phyloP scores from a whole-genome alignment of 2,888 invertebrate species.

The Gordius sp. region DNA sequence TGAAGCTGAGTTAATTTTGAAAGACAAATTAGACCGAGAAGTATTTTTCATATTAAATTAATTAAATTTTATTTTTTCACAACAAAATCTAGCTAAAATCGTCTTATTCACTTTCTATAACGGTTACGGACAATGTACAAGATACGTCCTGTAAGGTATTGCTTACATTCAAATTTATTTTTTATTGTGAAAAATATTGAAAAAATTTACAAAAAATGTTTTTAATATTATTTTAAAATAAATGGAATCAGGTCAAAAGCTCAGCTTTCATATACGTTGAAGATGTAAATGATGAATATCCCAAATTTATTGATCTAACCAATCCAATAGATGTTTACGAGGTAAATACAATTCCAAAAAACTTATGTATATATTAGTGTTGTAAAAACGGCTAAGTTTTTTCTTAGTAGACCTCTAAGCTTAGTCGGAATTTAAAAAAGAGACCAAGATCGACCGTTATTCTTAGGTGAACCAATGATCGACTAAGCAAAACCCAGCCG shows the following conservation, averaged over 20 bases:
- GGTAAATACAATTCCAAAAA: neutral
- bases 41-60: neutral
- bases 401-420: too few species aligned
- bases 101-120: neutral
- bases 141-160: constrained; percentile 7
- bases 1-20: neutral
- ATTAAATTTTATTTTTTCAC: too few species aligned
- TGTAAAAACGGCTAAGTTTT: too few species aligned
- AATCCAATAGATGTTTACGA: constrained; percentile 6
- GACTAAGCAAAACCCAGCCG: too few species aligned
- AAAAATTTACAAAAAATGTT: neutral
- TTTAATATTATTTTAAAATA: neutral
- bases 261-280: neutral
- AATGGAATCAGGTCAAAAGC: neutral
- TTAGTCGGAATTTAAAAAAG: too few species aligned
- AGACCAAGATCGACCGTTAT: too few species aligned
- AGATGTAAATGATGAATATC: constrained; percentile 9
- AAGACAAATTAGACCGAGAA: neutral
- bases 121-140: constrained; percentile 5
- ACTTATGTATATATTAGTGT: too few species aligned
- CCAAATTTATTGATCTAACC: neutral
- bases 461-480: too few species aligned
- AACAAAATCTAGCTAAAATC: constrained; percentile 5
- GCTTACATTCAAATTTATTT: neutral
- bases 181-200: too few species aligned